Evolutionary conservation across 2,888 invertebrate genomes (phyloP), one percentile per base, ranked within the genome.

Genomic region (Papilio protenor): DNA sequence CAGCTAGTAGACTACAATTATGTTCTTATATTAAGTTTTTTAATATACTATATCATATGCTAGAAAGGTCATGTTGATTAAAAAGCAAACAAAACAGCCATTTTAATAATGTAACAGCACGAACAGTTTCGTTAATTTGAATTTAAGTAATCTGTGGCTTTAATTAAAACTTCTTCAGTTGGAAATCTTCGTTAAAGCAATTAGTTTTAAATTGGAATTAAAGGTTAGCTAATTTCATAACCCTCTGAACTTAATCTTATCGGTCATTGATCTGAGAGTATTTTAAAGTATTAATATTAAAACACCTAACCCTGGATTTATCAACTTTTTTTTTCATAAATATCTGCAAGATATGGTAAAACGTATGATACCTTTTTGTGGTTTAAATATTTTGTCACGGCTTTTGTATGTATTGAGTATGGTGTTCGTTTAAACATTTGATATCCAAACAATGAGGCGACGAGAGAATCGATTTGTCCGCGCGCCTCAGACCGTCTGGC

Each of bases 401-500:
- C 16, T 64, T 66, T 33, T 64, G 27, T 66, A 18, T 40, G 5
- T 18, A n/a, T 64, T 21, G 16, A 14, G 23, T 27, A 12, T 71
- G n/a, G 10, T 27, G 12, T 72, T 33, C 40, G 33, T 72, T 55
- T 33, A 55, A n/a, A 52, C 52, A 27, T 75, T 72, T 69, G 45
- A 69, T 69, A 69, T 11, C 45, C 16, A 45, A 75, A 78, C 72
- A 75, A 78, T 55, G 45, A 45, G 27, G 23, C 45, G 45, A 18
- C 71, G 40, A 64, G n/a, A 27, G 33, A 76, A 79, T 76, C 78
- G 76, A 70, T 79, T 72, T 55, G 64, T 73, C 66, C 69, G 76
- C 76, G 64, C 72, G 23, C 72, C 52, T 75, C 75, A 70, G 73
- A 61, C 78, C 59, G 78, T 76, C 70, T 76, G 49, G 18, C 81